Percentiles rank a stretch among this genome's conserved stretches.
Conservation (phyloP, 2,113 vertebrate genomes). For the Scomber colias region DNA sequence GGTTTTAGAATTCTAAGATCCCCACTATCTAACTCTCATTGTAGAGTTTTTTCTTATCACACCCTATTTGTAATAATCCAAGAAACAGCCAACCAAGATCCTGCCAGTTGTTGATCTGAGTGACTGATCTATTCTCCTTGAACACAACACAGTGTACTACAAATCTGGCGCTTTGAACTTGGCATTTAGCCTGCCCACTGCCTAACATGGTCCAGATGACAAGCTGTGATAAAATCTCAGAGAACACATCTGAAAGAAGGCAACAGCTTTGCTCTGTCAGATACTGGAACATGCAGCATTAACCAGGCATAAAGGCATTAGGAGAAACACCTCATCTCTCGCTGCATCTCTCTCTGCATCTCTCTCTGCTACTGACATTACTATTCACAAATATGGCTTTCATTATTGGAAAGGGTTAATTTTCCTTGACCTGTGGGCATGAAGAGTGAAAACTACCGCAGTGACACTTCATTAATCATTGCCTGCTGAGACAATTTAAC, state of each 20-base stretch:
- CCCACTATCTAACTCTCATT: not conserved
- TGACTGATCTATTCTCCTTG: not conserved
- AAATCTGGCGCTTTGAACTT: not conserved
- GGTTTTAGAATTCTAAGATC: not conserved
- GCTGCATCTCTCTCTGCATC: not conserved
- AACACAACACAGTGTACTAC: not conserved
- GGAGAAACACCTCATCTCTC: slow-evolving; percentile 4
- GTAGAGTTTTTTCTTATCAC: not conserved
- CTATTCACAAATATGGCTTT: slow-evolving; percentile 2
- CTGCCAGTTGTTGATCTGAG: not conserved
- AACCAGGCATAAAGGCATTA: not conserved
- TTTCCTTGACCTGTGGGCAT: not conserved
- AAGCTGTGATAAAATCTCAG: not conserved
- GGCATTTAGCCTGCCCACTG: slow-evolving; percentile 1
- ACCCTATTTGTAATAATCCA: not conserved
- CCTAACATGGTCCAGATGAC: slow-evolving; percentile 6
- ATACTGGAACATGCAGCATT: not conserved
- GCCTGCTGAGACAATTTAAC: slow-evolving; percentile 17
- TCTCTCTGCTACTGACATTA: not conserved
- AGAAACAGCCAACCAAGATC: not conserved
- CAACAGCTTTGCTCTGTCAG: not conserved
- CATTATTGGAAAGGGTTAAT: not conserved
- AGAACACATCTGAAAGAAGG: not conserved
- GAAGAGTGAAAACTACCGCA: slow-evolving; percentile 5
- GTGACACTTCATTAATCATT: slow-evolving; percentile 59